Percentiles rank a stretch among this genome's conserved stretches.
phyloP scores from a whole-genome alignment of 1,140 invertebrate species.

The Drosophila melanogaster region Release_6_plus_ISO1_MT NT_033779.5:2525501-2526000 shows the following conservation, averaged over 20 bases:
- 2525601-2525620: conserved; percentile 14
- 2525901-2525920: neutral
- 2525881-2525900: neutral
- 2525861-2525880: neutral
- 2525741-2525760: conserved; percentile 15
- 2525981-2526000: conserved; percentile 8
- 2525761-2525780: conserved; percentile 4
- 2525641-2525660: conserved; percentile 18
- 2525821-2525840: neutral
- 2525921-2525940: conserved; percentile 2
- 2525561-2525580: neutral
- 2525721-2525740: neutral
- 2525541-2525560: conserved; percentile 2
- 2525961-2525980: conserved; percentile 22
- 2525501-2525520: conserved; percentile 35
- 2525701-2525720: conserved; percentile 29
- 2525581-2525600: conserved; percentile 28
- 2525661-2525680: conserved; percentile 42
- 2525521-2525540: conserved; percentile 14
- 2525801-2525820: conserved; percentile 8
- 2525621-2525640: conserved; percentile 5
- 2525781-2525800: conserved; percentile 2
- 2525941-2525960: conserved; percentile 30
- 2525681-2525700: conserved; percentile 19
- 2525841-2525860: neutral